Percentiles rank a stretch among this genome's conserved stretches.
Conservation (phyloP, 1,140 invertebrate genomes). For the Saccostrea cuccullata region DNA sequence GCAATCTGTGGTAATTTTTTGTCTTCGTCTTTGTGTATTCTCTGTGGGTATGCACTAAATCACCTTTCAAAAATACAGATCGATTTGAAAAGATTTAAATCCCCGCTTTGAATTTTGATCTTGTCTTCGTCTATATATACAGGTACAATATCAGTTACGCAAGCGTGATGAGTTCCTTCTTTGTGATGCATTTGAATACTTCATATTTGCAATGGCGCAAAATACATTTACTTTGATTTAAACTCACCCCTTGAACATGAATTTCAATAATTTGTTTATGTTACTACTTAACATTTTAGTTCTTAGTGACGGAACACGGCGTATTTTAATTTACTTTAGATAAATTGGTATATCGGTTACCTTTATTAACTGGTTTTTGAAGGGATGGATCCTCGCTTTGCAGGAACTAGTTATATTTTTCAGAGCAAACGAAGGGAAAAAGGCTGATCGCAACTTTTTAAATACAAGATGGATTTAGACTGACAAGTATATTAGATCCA, state of each 20-base stretch:
- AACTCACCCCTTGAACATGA: not conserved
- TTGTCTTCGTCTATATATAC: not conserved
- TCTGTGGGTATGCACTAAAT: not conserved
- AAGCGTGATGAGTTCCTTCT: not conserved
- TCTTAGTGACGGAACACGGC: not conserved
- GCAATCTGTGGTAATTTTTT: not conserved
- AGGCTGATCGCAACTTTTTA: not conserved
- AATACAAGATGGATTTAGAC: not conserved
- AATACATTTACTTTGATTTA: not conserved
- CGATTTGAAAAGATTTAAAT: conserved; percentile 37
- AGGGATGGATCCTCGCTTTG: not conserved
- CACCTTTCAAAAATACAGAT: not conserved
- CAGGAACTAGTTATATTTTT: not conserved
- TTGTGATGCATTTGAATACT: conserved; percentile 18
- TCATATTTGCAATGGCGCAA: not conserved
- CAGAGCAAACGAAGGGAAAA: not conserved
- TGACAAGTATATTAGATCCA: conserved; percentile 26
- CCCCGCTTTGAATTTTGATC: not conserved
- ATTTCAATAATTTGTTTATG: conserved; percentile 19
- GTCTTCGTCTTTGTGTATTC: not conserved
- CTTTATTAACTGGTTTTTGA: not conserved
- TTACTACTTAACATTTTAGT: not conserved
- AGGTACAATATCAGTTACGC: conserved; percentile 4
- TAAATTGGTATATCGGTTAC: not conserved
- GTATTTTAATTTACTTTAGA: not conserved